phyloP scores from a whole-genome alignment of 1,140 invertebrate species.

The Hypsibius dujardini region DNA sequence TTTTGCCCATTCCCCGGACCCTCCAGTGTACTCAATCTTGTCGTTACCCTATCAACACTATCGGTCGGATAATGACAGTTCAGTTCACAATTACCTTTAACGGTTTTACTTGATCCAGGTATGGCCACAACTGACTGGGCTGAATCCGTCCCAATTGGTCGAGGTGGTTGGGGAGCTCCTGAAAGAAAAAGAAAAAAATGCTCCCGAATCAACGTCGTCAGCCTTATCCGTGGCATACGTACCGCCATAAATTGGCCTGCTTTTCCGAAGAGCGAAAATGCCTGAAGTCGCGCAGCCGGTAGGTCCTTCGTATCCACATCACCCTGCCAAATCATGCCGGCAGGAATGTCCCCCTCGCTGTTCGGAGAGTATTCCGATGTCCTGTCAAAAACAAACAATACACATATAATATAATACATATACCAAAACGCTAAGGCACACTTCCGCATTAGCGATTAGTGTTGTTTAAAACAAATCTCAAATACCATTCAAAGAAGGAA shows the following conservation, averaged over 20 bases:
- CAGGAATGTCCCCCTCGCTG: not conserved
- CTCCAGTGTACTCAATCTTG: too few relatives aligned
- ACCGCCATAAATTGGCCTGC: not conserved
- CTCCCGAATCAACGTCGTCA: not conserved
- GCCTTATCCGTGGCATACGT: not conserved
- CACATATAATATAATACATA: too few relatives aligned
- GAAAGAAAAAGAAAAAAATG: not conserved
- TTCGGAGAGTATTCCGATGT: constrained; percentile 11
- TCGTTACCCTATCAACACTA: not conserved
- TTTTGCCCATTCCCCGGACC: not conserved
- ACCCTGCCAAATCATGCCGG: constrained; percentile 7
- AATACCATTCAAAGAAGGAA: too few relatives aligned
- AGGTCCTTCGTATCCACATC: constrained; percentile 1
- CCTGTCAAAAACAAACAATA: too few relatives aligned
- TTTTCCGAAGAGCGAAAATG: not conserved
- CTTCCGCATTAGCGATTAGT: too few relatives aligned
- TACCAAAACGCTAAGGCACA: too few relatives aligned
- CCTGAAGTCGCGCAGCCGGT: not conserved
- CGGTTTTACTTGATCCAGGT: constrained; percentile 12
- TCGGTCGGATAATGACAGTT: not conserved
- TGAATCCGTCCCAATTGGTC: not conserved
- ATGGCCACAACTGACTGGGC: constrained; percentile 14
- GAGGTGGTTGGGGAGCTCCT: not conserved
- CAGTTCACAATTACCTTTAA: constrained; percentile 1
- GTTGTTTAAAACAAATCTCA: too few relatives aligned